A percentile compares a stretch with the other conserved stretches of the same genome.
Conservation (phyloP, 2,113 vertebrate species). For the Charadrius vociferus region DNA sequence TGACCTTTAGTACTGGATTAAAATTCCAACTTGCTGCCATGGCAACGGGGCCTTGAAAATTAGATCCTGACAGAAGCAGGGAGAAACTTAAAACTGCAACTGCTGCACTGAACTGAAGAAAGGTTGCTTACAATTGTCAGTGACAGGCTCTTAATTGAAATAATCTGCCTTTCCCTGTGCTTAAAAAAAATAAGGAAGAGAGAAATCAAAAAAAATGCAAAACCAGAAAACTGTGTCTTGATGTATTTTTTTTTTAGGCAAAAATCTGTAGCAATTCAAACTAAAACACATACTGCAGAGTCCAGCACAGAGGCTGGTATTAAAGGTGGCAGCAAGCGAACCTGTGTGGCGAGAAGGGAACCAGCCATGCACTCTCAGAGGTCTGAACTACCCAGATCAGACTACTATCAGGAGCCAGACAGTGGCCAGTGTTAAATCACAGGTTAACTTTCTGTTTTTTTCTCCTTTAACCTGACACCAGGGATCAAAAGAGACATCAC, state of each 20-base stretch:
- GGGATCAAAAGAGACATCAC: conserved; percentile 37
- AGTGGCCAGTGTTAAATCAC: conserved; percentile 27
- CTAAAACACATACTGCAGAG: conserved; percentile 38
- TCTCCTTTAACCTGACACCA: conserved; percentile 9
- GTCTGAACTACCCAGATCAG: not conserved
- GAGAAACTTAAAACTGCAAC: conserved; percentile 72
- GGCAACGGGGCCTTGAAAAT: conserved; percentile 77
- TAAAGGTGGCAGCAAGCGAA: conserved; percentile 20
- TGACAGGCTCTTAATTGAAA: conserved; percentile 74
- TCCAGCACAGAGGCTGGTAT: conserved; percentile 15
- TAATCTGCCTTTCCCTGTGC: conserved; percentile 61
- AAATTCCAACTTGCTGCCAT: conserved; percentile 77
- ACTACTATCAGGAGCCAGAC: not conserved
- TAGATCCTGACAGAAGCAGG: conserved; percentile 70
- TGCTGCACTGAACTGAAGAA: conserved; percentile 66
- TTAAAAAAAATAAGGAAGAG: not conserved
- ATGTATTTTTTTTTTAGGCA: conserved; percentile 3
- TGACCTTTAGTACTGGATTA: conserved; percentile 79
- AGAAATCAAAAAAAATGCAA: not conserved
- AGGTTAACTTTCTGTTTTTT: not conserved
- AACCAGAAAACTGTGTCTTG: not conserved
- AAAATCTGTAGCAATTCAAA: conserved; percentile 43
- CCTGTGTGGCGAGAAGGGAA: not conserved
- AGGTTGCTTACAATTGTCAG: conserved; percentile 64
- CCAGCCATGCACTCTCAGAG: not conserved